These are phyloP conservation scores for Upupa epops DNA, from an alignment of 2,113 vertebrate species.

Conservation along the genomic window DNA sequence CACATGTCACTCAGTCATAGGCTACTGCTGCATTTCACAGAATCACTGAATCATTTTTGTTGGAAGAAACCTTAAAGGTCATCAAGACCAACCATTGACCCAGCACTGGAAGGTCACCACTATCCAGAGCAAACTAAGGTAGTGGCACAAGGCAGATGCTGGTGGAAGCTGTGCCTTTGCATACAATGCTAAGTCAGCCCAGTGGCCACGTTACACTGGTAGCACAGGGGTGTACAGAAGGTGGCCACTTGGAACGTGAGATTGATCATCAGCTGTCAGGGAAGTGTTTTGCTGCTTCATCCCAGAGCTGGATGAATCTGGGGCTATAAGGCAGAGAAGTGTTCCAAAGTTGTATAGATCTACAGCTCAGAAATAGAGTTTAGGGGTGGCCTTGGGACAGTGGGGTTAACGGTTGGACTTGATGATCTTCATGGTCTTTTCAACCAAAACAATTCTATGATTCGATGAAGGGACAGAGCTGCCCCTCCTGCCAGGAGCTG, in stretches of 20 bases:
- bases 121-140: neutral
- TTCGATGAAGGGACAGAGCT: neutral
- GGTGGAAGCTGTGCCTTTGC: neutral
- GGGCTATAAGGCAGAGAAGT: neutral
- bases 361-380: no score
- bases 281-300: neutral
- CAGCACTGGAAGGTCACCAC: neutral
- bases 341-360: no score
- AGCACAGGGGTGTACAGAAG: neutral
- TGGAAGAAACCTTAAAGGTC: no score
- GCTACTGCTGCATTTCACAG: neutral
- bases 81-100: no score
- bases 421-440: no score
- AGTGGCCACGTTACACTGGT: neutral
- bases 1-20: neutral
- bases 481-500: neutral
- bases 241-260: accelerated
- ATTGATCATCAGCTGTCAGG: neutral
- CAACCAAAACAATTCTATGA: no score
- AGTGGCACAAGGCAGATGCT: neutral
- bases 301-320: neutral
- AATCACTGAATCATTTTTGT: no score
- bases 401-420: no score
- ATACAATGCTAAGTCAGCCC: accelerated
- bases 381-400: no score